A percentile compares a stretch with the other conserved stretches of the same genome.
These are phyloP conservation scores for Hassar affinis DNA, from an alignment of 2,113 vertebrate species.

Conservation along the genomic window DNA sequence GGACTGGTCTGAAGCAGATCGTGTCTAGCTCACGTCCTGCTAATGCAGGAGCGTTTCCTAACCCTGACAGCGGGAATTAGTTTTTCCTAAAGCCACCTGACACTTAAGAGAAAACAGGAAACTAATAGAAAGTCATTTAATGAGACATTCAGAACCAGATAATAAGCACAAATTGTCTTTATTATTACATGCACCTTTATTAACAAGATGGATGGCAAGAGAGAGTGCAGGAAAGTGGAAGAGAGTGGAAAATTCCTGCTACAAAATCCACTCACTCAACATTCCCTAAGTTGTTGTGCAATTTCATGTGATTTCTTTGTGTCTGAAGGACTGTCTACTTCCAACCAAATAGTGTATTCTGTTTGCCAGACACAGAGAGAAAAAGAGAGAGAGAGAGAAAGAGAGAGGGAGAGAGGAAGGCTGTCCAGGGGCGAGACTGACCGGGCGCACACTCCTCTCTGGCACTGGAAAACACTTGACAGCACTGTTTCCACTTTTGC, in stretches of 20 bases:
- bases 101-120: constrained; percentile 15
- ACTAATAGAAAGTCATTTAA: neutral
- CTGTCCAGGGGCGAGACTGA: constrained; percentile 8
- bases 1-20: constrained; percentile 43
- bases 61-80: constrained; percentile 65
- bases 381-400: neutral
- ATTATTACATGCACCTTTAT: neutral
- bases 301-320: constrained; percentile 47
- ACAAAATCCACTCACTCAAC: constrained; percentile 33
- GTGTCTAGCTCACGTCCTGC: constrained; percentile 68
- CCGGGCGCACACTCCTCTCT: constrained; percentile 25
- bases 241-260: constrained; percentile 1
- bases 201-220: neutral
- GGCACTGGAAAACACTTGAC: constrained; percentile 53
- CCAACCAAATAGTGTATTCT: constrained; percentile 36
- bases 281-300: constrained; percentile 46
- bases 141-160: neutral
- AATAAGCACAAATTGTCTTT: neutral
- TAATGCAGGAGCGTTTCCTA: constrained; percentile 68
- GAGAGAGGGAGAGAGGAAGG: constrained; percentile 12
- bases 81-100: constrained; percentile 55
- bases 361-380: constrained; percentile 22
- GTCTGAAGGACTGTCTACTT: constrained; percentile 28
- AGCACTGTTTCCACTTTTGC: constrained; percentile 60
- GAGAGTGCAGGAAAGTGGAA: neutral